Percentiles rank a stretch among this genome's conserved stretches.
Evolutionary conservation across 37 sponge, comb jelly and placozoan species (phyloP).

Genomic region (Spongia lamella): DNA sequence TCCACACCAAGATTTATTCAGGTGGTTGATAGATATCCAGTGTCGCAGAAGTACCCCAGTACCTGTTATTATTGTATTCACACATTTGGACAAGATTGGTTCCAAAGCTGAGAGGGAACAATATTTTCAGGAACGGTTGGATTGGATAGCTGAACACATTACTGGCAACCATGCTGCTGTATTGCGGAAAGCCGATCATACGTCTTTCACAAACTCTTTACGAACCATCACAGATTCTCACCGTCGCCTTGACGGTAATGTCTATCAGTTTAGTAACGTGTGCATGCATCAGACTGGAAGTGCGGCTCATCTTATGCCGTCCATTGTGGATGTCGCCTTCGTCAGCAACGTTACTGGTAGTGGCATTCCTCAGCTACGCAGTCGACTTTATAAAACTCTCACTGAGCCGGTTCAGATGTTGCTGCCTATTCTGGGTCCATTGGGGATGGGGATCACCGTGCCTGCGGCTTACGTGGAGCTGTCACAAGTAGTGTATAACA

Average conservation of each 20-base stretch:
- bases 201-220: conserved; percentile 4
- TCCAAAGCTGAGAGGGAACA: conserved; percentile 36
- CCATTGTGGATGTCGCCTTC: conserved; percentile 35
- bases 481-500: conserved; percentile 19
- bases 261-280: conserved; percentile 3
- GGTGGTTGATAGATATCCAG: conserved; percentile 61
- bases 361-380: conserved; percentile 29
- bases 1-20: conserved; percentile 1
- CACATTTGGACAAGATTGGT: conserved; percentile 44
- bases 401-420: background rate
- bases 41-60: conserved; percentile 15
- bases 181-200: background rate
- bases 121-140: conserved; percentile 5
- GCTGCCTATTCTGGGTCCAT: background rate
- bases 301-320: conserved; percentile 29
- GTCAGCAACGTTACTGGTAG: conserved; percentile 43
- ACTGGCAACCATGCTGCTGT: background rate
- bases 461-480: conserved; percentile 38
- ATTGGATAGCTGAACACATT: background rate
- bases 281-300: conserved; percentile 8
- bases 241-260: conserved; percentile 12
- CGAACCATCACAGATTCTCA: background rate
- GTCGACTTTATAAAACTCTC: conserved; percentile 27
- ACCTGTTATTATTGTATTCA: conserved; percentile 67
- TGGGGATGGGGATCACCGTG: conserved; percentile 32